Conservation (phyloP, 2,797 vertebrate species). For the Hoplostethus atlanticus region DNA sequence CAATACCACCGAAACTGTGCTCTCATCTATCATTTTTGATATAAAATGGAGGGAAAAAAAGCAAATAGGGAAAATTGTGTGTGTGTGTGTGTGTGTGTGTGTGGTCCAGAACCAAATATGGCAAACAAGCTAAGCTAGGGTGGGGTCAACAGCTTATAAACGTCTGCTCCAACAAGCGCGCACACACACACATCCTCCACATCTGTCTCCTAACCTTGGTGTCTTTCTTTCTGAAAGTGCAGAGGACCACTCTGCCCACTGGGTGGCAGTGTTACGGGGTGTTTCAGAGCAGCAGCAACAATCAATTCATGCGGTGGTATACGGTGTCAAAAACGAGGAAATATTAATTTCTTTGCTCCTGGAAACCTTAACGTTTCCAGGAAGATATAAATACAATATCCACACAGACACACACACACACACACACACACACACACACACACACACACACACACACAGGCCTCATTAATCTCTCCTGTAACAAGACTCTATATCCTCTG, state of each 20-base stretch:
- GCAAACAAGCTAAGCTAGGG: conserved; percentile 47
- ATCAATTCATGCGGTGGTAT: conserved; percentile 74
- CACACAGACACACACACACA: conserved; percentile 46
- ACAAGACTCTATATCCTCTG: conserved; percentile 81
- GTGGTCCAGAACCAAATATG: conserved; percentile 44
- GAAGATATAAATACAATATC: conserved; percentile 83
- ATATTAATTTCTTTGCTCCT: conserved; percentile 77
- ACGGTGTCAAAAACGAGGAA: conserved; percentile 73
- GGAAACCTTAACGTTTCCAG: conserved; percentile 78
- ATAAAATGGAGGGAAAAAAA: conserved; percentile 53
- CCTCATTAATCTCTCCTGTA: conserved; percentile 83
- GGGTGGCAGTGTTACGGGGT: conserved; percentile 71
- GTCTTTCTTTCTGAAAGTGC: conserved; percentile 15
- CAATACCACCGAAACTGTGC: conserved; percentile 83
- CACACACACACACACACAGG: conserved; percentile 25
- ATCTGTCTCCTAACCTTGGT: background rate
- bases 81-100: conserved; percentile 24
- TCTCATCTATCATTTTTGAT: conserved; percentile 86
- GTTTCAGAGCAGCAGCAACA: conserved; percentile 45
- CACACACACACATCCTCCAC: conserved; percentile 5
- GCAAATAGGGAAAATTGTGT: conserved; percentile 64
- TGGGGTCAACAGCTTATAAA: conserved; percentile 30
- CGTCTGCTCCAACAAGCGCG: conserved; percentile 33
- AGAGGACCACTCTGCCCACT: conserved; percentile 60
- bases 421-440: conserved; percentile 28